Evolutionary conservation across 2,113 vertebrate genomes (phyloP), one percentile per base, ranked within the genome.

Genomic region (Notothenia coriiceps): DNA sequence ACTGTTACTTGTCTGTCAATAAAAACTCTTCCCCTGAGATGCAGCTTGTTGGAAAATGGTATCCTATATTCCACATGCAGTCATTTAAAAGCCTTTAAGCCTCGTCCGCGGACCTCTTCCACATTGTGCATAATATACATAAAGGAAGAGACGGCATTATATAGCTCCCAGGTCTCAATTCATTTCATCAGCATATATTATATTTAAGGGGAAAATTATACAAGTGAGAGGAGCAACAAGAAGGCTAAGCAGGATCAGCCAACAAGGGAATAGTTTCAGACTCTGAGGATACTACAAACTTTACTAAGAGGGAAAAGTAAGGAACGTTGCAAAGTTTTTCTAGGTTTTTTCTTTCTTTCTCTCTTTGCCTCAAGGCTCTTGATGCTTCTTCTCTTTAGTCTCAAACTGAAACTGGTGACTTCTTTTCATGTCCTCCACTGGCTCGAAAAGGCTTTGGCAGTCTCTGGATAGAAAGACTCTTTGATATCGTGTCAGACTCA

Each of bases 101-200:
- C 8, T 22, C 54, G 18, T 33, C n/a, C 35, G 10, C 12, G 35
- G 50, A 35, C 15, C 11, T n/a, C 29, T 51, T 10, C 44, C 25
- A n/a, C 15, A 25, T 33, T 35, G 59, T 44, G 56, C 18, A 43
- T 65, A 25, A 60, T 8, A 22, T 43, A 14, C n/a, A 0, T 35
- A 74, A 80, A 52, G 59, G 54, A 70, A 60, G 46, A 6, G 10
- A 7, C 0, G 6, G 10, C 10, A 11, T 49, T 40, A n/a, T 12
- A 43, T 44, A 57, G 25, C 18, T 12, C 61, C 78, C 70, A 63
- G 13, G 12, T 14, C 25, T 5, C 63, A 50, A 20, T 47, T 20
- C 15, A 66, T 63, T 74, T 61, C 66, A 83, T 86, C 57, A 84
- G 15, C 54, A 66, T 18, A 35, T 70, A 44, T 69, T 43, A 68